Evolutionary conservation across 64 coral and sea anemone genomes (phyloP).

Genomic region (Astreopora myriophthalma): DNA sequence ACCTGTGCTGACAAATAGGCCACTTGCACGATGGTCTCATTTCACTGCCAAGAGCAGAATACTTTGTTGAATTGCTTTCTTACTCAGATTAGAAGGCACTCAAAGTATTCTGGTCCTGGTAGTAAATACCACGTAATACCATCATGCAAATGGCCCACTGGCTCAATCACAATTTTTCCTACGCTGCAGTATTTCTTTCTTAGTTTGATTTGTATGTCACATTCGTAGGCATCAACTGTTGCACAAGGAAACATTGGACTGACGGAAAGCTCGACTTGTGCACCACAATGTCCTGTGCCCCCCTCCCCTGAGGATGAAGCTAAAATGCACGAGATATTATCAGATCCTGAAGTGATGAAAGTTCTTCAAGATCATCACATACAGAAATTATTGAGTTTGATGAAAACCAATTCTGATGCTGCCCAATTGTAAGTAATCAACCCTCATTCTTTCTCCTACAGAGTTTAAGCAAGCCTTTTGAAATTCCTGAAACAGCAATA

Average conservation of each 20-base stretch:
- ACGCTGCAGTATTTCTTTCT: neutral
- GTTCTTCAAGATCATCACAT: slow-evolving; percentile 76
- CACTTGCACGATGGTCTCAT: too few species aligned
- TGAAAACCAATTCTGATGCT: slow-evolving; percentile 79
- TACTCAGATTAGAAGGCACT: too few species aligned
- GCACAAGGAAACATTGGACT: slow-evolving; percentile 39
- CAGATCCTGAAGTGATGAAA: slow-evolving; percentile 72
- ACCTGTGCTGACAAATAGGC: neutral
- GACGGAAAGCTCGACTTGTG: slow-evolving; percentile 8
- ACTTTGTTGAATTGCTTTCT: too few species aligned
- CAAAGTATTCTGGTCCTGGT: too few species aligned
- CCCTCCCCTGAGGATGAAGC: slow-evolving; percentile 73
- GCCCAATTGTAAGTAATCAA: slow-evolving; percentile 70
- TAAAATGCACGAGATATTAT: slow-evolving; percentile 77
- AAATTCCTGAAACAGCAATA: too few species aligned
- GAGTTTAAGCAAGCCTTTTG: neutral
- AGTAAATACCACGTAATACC: too few species aligned
- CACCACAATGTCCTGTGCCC: slow-evolving; percentile 24
- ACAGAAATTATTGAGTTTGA: slow-evolving; percentile 68
- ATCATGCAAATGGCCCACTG: too few species aligned
- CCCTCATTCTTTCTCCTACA: too few species aligned
- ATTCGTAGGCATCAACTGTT: neutral
- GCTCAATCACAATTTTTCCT: too few species aligned
- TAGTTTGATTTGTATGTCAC: neutral
- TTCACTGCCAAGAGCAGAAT: too few species aligned